Percentiles rank a stretch among this genome's conserved stretches.
Conservation (phyloP, 2,888 invertebrate genomes). For the Clitarchus hookeri region DNA sequence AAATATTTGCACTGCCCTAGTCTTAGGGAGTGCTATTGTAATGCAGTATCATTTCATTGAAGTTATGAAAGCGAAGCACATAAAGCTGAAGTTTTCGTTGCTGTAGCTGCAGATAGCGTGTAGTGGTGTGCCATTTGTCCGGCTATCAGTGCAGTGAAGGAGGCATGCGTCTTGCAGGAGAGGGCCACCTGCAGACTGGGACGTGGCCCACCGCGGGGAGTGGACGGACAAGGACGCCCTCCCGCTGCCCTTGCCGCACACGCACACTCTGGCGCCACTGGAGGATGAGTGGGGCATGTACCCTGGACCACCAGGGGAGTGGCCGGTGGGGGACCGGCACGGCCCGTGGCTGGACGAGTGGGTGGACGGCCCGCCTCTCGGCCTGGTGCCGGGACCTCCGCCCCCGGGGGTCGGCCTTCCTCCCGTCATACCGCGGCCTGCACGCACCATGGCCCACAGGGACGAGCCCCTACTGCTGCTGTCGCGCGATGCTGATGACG, state of each 20-base stretch:
- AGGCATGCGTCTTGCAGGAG: conserved; percentile 22
- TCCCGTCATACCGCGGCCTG: conserved; percentile 24
- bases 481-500: conserved; percentile 33
- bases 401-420: conserved; percentile 22
- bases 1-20: too few species aligned
- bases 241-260: conserved; percentile 12
- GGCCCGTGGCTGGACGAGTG: conserved; percentile 56
- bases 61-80: too few species aligned
- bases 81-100: too few species aligned
- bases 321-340: conserved; percentile 50
- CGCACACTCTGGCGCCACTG: conserved; percentile 22
- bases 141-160: too few species aligned
- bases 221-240: conserved; percentile 38
- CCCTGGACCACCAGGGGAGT: conserved; percentile 34
- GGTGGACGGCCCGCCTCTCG: conserved; percentile 27
- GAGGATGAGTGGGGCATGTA: conserved; percentile 40
- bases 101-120: too few species aligned
- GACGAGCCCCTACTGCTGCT: conserved; percentile 27
- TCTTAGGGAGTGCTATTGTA: too few species aligned
- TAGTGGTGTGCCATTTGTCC: too few species aligned
- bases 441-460: conserved; percentile 29
- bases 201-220: conserved; percentile 36
- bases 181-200: conserved; percentile 40
- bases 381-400: conserved; percentile 44
- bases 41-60: too few species aligned